phyloP scores from a whole-genome alignment of 2,888 invertebrate species.

The Temnothorax ravouxi region DNA sequence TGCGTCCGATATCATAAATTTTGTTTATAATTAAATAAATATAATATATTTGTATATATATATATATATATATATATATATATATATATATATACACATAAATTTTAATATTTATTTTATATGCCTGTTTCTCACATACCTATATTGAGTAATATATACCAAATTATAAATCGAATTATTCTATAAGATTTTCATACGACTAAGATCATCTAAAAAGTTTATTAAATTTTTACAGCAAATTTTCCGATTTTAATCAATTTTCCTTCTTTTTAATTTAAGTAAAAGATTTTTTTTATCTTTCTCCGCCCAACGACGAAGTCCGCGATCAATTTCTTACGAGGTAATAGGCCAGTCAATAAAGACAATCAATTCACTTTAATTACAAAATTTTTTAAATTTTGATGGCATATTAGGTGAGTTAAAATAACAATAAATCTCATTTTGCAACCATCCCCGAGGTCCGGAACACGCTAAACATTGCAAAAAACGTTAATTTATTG shows the following conservation, averaged over 20 bases:
- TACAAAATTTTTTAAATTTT: too few relatives aligned
- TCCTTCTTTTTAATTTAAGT: background rate
- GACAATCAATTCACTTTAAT: too few relatives aligned
- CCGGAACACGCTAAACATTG: too few relatives aligned
- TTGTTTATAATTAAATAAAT: background rate
- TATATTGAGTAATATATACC: background rate
- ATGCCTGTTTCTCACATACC: background rate
- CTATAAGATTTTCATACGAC: background rate
- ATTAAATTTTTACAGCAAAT: background rate
- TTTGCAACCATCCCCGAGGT: too few relatives aligned
- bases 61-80: background rate
- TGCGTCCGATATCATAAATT: background rate
- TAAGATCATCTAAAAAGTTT: background rate
- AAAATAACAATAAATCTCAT: too few relatives aligned
- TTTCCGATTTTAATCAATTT: background rate
- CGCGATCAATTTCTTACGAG: background rate
- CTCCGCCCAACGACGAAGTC: background rate
- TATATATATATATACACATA: background rate
- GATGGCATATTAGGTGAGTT: too few relatives aligned
- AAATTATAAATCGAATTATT: background rate
- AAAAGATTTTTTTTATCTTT: background rate
- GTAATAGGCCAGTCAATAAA: too few relatives aligned
- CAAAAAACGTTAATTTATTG: too few relatives aligned
- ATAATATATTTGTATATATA: background rate
- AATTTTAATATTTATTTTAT: slow-evolving; percentile 13